Evolutionary conservation across 2,113 vertebrate genomes (phyloP).

Genomic region (Archilochus colubris): DNA sequence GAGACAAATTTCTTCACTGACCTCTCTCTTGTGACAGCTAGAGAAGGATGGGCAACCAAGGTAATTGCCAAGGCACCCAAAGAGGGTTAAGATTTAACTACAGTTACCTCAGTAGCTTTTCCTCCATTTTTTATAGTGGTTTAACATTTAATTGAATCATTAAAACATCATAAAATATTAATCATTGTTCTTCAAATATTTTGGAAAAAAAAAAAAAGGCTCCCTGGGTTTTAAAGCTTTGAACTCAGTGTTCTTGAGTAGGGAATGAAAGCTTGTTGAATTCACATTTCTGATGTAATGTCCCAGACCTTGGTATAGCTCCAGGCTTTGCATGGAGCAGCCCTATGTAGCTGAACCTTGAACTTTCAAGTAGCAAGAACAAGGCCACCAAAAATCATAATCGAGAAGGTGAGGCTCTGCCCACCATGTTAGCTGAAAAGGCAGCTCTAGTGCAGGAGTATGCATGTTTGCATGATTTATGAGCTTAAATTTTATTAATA

Average conservation of each 20-base stretch:
- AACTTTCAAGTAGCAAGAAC: neutral
- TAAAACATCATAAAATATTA: neutral
- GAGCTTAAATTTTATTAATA: neutral
- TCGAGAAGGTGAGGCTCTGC: neutral
- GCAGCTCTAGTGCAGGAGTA: neutral
- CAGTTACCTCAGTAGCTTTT: neutral
- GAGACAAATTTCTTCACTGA: neutral
- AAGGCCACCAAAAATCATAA: neutral
- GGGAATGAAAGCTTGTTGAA: neutral
- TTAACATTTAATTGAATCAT: neutral
- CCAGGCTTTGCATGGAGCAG: neutral
- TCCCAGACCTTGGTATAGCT: neutral
- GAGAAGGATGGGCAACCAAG: neutral
- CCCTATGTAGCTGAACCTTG: neutral
- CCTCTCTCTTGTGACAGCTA: neutral
- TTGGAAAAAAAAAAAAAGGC: neutral
- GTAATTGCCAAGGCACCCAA: neutral
- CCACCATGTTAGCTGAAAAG: neutral
- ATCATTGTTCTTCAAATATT: neutral
- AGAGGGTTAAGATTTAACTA: neutral
- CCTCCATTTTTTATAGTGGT: neutral
- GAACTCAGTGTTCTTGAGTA: neutral
- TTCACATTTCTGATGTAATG: neutral
- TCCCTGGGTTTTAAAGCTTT: neutral
- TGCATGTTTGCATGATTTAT: neutral